Evolutionary conservation across 1,140 invertebrate species (phyloP).

Genomic region (Pogonognathellus flavescens): DNA sequence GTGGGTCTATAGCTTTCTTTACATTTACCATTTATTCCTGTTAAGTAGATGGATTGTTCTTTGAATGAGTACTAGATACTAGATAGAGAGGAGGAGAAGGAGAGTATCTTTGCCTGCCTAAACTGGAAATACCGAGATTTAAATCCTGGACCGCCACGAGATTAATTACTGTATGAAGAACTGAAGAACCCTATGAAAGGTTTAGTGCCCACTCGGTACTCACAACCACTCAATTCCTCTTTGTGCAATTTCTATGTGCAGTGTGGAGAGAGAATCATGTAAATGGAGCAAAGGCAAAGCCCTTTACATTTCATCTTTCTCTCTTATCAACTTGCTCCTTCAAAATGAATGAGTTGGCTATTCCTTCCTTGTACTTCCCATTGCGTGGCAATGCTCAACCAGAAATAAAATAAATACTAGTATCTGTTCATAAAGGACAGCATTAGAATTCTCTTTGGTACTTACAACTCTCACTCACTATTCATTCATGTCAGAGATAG

Average conservation of each 20-base stretch:
- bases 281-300: conserved; percentile 10
- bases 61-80: too few relatives aligned
- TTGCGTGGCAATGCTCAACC: background rate
- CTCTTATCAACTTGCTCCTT: conserved; percentile 3
- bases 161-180: conserved; percentile 34
- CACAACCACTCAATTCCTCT: conserved; percentile 17
- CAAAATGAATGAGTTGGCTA: conserved; percentile 23
- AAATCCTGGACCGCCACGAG: background rate
- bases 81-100: too few relatives aligned
- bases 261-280: conserved; percentile 24
- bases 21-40: too few relatives aligned
- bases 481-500: too few relatives aligned
- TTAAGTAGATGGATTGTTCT: too few relatives aligned
- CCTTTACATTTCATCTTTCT: conserved; percentile 29
- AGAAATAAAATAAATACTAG: conserved; percentile 6
- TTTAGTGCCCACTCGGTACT: background rate
- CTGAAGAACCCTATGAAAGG: conserved; percentile 29
- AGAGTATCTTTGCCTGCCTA: too few relatives aligned
- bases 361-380: background rate
- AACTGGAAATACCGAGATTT: background rate
- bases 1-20: background rate
- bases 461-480: too few relatives aligned
- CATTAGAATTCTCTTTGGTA: conserved; percentile 4
- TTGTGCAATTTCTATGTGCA: conserved; percentile 29
- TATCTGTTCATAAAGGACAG: conserved; percentile 41